Conservation (phyloP, 1,140 invertebrate genomes). For the Tetramorium simillimum region DNA sequence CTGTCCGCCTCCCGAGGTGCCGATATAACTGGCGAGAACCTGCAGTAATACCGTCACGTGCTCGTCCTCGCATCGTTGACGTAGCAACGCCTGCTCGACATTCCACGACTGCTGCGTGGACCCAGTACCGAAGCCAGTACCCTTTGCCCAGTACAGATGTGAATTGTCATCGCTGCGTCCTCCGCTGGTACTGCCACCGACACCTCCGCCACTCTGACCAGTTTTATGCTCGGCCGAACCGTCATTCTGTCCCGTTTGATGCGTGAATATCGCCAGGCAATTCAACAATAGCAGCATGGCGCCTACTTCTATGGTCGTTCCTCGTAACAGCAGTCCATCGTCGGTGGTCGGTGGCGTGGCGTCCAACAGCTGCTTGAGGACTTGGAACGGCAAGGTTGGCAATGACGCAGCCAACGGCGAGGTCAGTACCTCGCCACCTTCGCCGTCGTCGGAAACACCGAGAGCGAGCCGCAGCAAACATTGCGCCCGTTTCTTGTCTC, state of each 20-base stretch:
- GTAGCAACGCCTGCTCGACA: conserved; percentile 95
- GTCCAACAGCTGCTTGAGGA: conserved; percentile 93
- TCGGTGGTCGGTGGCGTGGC: conserved; percentile 92
- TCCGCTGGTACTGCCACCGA: conserved; percentile 73
- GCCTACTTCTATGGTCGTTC: conserved; percentile 93
- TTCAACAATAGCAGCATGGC: conserved; percentile 93
- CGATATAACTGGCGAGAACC: conserved; percentile 94
- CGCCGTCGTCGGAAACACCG: conserved; percentile 96
- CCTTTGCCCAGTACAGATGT: conserved; percentile 97
- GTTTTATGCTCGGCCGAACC: conserved; percentile 60
- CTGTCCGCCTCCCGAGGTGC: conserved; percentile 88
- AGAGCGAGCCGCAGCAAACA: conserved; percentile 94
- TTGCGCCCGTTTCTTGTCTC: conserved; percentile 93
- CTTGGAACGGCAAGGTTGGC: conserved; percentile 95
- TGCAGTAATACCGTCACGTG: conserved; percentile 93
- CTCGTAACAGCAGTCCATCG: conserved; percentile 91
- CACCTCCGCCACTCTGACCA: conserved; percentile 32
- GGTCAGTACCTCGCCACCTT: conserved; percentile 93
- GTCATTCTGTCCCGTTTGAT: conserved; percentile 87
- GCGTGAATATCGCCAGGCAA: conserved; percentile 95
- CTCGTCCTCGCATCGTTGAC: conserved; percentile 96
- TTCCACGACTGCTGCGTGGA: conserved; percentile 98
- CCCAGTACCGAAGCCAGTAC: conserved; percentile 97
- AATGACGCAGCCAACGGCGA: conserved; percentile 91
- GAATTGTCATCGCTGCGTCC: conserved; percentile 89